phyloP scores from a whole-genome alignment of 1,140 invertebrate species.

The Diabrotica undecimpunctata region DNA sequence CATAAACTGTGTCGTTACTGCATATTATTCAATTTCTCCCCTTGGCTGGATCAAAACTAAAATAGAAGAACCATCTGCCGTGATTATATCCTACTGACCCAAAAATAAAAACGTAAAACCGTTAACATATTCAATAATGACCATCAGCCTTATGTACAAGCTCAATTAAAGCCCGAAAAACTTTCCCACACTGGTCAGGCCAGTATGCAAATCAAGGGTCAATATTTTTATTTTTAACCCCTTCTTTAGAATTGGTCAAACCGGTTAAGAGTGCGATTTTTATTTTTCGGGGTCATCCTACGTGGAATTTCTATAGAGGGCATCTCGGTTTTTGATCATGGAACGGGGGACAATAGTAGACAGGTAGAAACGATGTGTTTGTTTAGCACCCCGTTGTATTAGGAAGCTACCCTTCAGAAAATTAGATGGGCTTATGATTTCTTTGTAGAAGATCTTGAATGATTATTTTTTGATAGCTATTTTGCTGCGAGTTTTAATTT shows the following conservation, averaged over 20 bases:
- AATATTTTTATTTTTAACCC: slow-evolving; percentile 20
- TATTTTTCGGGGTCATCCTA: slow-evolving; percentile 22
- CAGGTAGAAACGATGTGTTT: slow-evolving; percentile 6
- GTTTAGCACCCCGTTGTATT: slow-evolving; percentile 9
- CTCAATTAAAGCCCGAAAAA: neutral
- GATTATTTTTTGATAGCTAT: too few relatives aligned
- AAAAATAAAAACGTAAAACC: slow-evolving; percentile 14
- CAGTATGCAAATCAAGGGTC: slow-evolving; percentile 22
- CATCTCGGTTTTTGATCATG: slow-evolving; percentile 8
- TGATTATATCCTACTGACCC: neutral
- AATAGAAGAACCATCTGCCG: neutral
- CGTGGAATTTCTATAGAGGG: slow-evolving; percentile 9
- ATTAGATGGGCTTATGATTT: neutral
- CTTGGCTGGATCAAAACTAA: neutral
- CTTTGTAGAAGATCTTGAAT: neutral
- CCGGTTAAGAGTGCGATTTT: slow-evolving; percentile 22
- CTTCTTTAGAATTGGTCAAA: slow-evolving; percentile 22
- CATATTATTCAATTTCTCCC: too few relatives aligned
- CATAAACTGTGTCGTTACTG: too few relatives aligned
- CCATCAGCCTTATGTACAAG: slow-evolving; percentile 6
- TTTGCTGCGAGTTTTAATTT: too few relatives aligned
- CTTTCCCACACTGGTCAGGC: slow-evolving; percentile 21
- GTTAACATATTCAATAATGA: slow-evolving; percentile 9
- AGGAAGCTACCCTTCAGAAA: neutral
- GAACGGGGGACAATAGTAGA: neutral